Conservation (phyloP, 1,140 invertebrate species). For the Aethina tumida region DNA sequence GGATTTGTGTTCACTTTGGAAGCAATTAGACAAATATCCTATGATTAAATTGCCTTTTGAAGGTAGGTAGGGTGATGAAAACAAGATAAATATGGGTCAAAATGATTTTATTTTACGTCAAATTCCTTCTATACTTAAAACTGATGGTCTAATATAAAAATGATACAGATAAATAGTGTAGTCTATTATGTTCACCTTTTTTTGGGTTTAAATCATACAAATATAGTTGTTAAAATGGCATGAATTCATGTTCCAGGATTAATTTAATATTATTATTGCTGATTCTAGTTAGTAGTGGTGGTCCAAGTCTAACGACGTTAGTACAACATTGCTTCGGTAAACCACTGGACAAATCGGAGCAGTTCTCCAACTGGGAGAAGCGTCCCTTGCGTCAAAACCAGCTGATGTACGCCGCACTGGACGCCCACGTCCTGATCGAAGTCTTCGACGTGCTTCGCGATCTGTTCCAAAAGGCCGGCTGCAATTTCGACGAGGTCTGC, state of each 20-base stretch:
- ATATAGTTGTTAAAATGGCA: too few relatives aligned
- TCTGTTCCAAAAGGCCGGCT: conserved; percentile 39
- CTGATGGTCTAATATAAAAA: too few relatives aligned
- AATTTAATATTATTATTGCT: too few relatives aligned
- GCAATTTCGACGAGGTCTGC: conserved; percentile 52
- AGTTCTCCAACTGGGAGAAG: conserved; percentile 81
- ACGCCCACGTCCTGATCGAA: conserved; percentile 70
- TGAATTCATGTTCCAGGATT: too few relatives aligned
- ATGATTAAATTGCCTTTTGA: conserved; percentile 42
- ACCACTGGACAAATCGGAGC: conserved; percentile 68
- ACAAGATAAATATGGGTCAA: neutral
- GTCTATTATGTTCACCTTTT: too few relatives aligned
- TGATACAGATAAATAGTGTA: conserved; percentile 2
- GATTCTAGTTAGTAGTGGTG: conserved; percentile 23
- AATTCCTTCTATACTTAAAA: too few relatives aligned
- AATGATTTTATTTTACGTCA: too few relatives aligned
- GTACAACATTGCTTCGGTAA: conserved; percentile 62
- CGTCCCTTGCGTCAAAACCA: conserved; percentile 66
- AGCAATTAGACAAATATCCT: conserved; percentile 38
- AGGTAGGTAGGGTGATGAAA: conserved; percentile 25
- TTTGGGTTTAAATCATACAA: too few relatives aligned
- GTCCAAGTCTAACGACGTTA: conserved; percentile 54
- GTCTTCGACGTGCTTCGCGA: conserved; percentile 51
- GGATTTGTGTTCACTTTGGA: conserved; percentile 45
- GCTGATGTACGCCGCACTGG: conserved; percentile 70